A percentile compares a stretch with the other conserved stretches of the same genome.
Evolutionary conservation across 1,140 invertebrate species (phyloP).

Genomic region (Drosophila ogumai): DNA sequence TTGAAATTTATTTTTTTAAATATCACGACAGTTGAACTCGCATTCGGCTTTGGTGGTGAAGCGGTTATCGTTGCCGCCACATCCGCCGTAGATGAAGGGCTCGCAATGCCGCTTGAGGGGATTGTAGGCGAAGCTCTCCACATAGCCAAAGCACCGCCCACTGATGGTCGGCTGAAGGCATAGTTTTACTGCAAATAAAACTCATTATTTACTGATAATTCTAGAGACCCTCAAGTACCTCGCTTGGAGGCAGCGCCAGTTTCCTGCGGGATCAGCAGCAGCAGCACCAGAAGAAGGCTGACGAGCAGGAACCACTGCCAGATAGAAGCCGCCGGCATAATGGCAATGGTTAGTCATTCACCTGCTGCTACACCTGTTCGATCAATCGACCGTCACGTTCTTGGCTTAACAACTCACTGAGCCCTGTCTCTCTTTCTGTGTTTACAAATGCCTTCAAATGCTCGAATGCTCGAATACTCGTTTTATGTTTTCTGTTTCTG

Average conservation of each 20-base stretch:
- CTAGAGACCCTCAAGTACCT: conserved; percentile 26
- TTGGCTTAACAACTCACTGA: conserved; percentile 65
- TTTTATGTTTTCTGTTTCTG: conserved; percentile 40
- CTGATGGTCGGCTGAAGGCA: conserved; percentile 72
- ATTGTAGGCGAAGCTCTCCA: conserved; percentile 77
- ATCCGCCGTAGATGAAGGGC: conserved; percentile 85
- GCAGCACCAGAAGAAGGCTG: conserved; percentile 16
- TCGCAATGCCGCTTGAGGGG: conserved; percentile 70
- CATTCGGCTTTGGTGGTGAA: conserved; percentile 89
- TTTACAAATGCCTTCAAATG: conserved; percentile 62
- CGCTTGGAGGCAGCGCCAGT: conserved; percentile 59
- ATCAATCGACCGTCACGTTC: conserved; percentile 57
- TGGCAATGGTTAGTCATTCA: conserved; percentile 11
- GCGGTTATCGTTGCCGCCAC: conserved; percentile 93
- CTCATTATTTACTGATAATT: background rate
- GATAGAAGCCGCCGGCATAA: conserved; percentile 31
- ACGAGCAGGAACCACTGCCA: conserved; percentile 44
- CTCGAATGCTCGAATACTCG: conserved; percentile 22
- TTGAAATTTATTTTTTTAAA: conserved; percentile 34
- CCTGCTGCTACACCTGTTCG: conserved; percentile 1
- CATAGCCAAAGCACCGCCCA: conserved; percentile 71
- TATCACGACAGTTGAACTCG: conserved; percentile 89
- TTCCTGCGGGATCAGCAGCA: conserved; percentile 4
- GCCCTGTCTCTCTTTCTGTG: conserved; percentile 43
- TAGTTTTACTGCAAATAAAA: conserved; percentile 57